phyloP scores from a whole-genome alignment of 2,113 vertebrate species.

The Pogona vitticeps region DNA sequence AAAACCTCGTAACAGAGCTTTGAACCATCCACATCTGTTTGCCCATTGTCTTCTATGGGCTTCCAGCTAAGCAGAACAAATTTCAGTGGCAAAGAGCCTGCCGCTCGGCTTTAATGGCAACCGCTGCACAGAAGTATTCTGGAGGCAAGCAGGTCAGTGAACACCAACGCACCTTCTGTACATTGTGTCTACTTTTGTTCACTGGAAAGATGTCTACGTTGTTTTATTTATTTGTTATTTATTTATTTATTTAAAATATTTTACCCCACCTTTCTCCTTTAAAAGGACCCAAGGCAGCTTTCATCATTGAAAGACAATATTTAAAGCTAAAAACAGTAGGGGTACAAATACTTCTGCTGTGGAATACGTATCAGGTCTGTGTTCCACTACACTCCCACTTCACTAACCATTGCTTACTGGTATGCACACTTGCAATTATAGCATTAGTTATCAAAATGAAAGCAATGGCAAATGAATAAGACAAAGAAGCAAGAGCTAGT shows the following conservation, averaged over 20 bases:
- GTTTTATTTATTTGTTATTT: neutral
- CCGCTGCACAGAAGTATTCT: neutral
- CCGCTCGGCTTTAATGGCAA: conserved; percentile 1
- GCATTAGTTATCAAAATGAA: neutral
- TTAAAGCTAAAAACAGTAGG: no score
- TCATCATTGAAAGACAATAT: no score
- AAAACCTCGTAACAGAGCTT: conserved; percentile 14
- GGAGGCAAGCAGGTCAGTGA: conserved; percentile 19
- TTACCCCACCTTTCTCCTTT: no score
- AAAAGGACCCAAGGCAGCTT: no score
- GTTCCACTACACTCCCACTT: no score
- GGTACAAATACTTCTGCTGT: no score
- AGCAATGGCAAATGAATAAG: neutral
- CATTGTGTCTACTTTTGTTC: neutral
- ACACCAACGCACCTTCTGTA: neutral
- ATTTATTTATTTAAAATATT: no score
- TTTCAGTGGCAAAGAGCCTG: neutral
- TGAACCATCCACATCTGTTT: conserved; percentile 16
- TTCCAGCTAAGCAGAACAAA: conserved; percentile 29
- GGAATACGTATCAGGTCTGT: no score
- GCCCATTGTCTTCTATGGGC: neutral
- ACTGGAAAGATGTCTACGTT: neutral
- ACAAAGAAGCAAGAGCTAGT: neutral
- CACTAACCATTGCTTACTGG: neutral
- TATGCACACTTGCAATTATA: neutral